phyloP scores from a whole-genome alignment of 2,797 vertebrate species.

The Lacerta agilis region DNA sequence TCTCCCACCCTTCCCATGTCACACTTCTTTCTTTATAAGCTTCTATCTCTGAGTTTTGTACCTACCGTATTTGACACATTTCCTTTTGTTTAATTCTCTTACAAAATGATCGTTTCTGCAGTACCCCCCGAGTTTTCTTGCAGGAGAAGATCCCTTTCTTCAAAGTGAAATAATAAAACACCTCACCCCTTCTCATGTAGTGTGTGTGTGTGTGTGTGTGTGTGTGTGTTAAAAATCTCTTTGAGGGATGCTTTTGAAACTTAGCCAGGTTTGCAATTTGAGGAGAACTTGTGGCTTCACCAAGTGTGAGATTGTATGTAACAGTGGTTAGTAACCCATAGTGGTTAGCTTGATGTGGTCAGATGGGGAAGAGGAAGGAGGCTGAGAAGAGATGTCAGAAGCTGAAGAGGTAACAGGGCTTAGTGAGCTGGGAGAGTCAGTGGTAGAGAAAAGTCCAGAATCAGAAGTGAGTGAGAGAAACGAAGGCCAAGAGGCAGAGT shows the following conservation, averaged over 20 bases:
- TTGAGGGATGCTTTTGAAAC: neutral
- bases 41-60: neutral
- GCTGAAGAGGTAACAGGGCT: no score
- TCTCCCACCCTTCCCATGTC: neutral
- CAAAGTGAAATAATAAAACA: neutral
- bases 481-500: no score
- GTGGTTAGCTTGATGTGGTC: no score
- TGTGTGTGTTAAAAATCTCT: neutral
- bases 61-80: neutral
- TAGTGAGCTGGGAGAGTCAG: no score
- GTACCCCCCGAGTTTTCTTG: neutral
- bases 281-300: neutral
- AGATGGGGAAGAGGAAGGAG: no score
- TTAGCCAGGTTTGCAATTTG: neutral
- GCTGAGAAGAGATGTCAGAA: no score
- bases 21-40: neutral
- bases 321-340: no score
- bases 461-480: no score
- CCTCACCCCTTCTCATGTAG: neutral
- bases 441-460: no score
- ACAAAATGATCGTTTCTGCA: neutral
- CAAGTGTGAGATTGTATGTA: neutral
- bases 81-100: slow-evolving; percentile 23
- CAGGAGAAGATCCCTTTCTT: slow-evolving; percentile 7
- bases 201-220: no score